Evolutionary conservation across 30 jellyfish, hydroid and myxozoan genomes (phyloP).

Genomic region (Hydractinia echinata): DNA sequence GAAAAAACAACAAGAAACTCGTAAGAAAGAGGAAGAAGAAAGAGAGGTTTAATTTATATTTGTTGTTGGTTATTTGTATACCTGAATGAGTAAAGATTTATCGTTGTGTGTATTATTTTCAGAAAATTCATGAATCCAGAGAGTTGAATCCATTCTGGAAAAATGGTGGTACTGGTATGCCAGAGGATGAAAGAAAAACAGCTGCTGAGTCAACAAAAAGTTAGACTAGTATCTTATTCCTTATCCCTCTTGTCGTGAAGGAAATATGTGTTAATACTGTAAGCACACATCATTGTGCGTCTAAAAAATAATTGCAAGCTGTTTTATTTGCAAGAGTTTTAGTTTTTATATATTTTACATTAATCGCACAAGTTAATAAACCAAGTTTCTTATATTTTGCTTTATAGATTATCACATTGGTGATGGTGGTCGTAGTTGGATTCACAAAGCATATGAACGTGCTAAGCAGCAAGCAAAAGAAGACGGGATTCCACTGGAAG

Average conservation of each 20-base stretch:
- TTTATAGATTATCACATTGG: constrained; percentile 48
- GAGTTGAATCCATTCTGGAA: constrained; percentile 93
- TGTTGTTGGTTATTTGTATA: not conserved
- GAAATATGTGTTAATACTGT: too few species aligned
- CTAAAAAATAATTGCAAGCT: too few species aligned
- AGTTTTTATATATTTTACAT: too few species aligned
- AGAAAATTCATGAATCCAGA: constrained; percentile 26
- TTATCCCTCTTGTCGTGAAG: too few species aligned
- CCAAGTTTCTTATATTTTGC: not conserved
- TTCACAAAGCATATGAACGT: constrained; percentile 79
- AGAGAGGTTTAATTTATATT: constrained; percentile 6
- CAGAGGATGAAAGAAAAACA: constrained; percentile 35
- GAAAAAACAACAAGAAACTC: constrained; percentile 18
- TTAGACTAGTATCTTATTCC: not conserved
- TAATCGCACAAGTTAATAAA: too few species aligned
- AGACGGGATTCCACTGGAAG: constrained; percentile 87
- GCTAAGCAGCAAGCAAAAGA: constrained; percentile 85
- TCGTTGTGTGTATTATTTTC: not conserved
- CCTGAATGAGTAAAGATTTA: not conserved
- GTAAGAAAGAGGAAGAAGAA: constrained; percentile 52
- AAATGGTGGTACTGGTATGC: constrained; percentile 92
- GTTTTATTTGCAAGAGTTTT: too few species aligned
- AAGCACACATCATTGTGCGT: too few species aligned
- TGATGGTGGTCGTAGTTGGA: constrained; percentile 96
- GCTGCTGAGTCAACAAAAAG: constrained; percentile 3